Conservation (phyloP, 2,113 vertebrate genomes). For the Glaucidium brasilianum region DNA sequence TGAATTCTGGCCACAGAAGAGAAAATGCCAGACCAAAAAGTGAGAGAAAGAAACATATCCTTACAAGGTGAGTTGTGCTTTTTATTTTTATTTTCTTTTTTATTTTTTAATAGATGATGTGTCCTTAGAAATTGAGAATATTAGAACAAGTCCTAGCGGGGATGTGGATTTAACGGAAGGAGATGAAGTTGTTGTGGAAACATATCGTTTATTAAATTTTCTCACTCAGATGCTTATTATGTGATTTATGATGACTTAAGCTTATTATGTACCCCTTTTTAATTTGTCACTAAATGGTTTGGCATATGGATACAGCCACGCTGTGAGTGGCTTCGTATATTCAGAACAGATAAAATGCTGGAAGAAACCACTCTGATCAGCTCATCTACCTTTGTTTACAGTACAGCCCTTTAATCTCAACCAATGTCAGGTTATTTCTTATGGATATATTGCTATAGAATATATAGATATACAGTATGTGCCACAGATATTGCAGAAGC, state of each 20-base stretch:
- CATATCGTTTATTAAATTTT: constrained; percentile 3
- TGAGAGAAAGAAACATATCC: not conserved
- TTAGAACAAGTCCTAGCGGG: constrained; percentile 7
- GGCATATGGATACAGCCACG: not conserved
- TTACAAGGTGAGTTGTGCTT: not conserved
- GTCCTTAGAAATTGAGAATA: not conserved
- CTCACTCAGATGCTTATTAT: not conserved
- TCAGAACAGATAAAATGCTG: not conserved
- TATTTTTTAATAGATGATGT: not conserved
- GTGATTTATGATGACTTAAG: constrained; percentile 31
- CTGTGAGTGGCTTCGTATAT: not conserved
- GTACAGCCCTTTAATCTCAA: not conserved
- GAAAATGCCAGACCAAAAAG: not conserved
- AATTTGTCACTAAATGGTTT: not conserved
- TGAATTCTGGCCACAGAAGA: not conserved
- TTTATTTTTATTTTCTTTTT: not conserved
- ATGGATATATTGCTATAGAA: not conserved
- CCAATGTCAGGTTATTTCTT: not conserved
- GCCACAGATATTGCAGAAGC: not conserved
- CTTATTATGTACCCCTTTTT: not conserved
- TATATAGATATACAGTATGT: not conserved
- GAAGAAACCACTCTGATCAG: not conserved
- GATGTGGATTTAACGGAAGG: not conserved
- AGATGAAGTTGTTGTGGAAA: constrained; percentile 18
- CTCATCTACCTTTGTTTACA: not conserved